Percentiles rank a stretch among this genome's conserved stretches.
Conservation (phyloP, 2,888 invertebrate genomes). For the Lepidonotus clava region DNA sequence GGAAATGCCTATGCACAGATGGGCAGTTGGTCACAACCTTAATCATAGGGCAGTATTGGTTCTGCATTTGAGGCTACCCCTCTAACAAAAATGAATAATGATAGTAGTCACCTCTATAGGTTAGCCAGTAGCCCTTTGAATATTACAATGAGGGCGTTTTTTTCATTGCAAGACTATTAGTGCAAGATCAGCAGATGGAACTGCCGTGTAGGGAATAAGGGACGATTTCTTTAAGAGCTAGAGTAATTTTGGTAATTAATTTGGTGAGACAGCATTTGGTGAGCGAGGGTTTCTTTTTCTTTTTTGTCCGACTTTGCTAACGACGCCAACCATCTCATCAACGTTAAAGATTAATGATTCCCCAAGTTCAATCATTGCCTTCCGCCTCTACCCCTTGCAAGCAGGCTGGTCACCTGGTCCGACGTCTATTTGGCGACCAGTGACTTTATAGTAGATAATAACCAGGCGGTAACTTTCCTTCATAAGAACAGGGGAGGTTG, state of each 20-base stretch:
- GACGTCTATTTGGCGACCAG: neutral
- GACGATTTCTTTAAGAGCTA: neutral
- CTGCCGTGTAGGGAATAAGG: neutral
- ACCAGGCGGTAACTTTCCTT: neutral
- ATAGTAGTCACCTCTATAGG: no score
- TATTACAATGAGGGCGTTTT: no score
- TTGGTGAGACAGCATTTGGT: neutral
- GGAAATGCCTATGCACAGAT: no score
- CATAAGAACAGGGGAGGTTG: neutral
- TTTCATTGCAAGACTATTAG: no score
- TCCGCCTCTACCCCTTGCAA: neutral
- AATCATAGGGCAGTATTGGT: no score
- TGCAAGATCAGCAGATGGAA: no score
- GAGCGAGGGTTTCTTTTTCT: no score
- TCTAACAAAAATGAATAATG: no score
- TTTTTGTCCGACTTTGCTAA: neutral
- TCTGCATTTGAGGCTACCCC: no score
- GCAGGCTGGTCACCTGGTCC: neutral
- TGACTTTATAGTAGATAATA: neutral
- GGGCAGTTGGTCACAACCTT: no score
- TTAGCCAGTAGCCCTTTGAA: no score
- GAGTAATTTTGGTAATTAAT: neutral
- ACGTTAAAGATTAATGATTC: slow-evolving; percentile 21
- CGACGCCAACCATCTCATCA: neutral
- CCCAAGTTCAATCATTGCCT: neutral